phyloP scores from a whole-genome alignment of 2,113 vertebrate genomes.

The Centrocercus urophasianus region DNA sequence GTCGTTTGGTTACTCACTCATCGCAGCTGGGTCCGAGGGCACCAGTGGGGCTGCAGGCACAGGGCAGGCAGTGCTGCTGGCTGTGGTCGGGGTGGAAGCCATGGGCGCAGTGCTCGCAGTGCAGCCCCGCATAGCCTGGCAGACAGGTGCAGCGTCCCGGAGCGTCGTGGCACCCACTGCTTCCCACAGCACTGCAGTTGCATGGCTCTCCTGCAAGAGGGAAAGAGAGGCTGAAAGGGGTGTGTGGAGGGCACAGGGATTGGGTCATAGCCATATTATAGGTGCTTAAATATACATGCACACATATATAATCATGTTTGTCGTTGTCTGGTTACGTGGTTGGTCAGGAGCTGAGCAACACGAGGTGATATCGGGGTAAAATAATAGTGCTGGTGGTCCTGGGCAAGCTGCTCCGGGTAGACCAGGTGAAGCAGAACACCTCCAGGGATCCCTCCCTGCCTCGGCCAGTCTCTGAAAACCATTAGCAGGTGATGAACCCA shows the following conservation, averaged over 20 bases:
- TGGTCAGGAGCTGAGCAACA: not conserved
- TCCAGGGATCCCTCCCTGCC: not conserved
- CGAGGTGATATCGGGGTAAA: not conserved
- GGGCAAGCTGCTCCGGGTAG: not conserved
- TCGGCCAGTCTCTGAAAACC: not conserved
- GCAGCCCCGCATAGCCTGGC: constrained; percentile 55
- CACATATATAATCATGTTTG: too few relatives aligned
- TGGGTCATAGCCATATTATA: not conserved
- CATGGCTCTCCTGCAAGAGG: constrained; percentile 71
- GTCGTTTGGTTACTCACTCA: constrained; percentile 43
- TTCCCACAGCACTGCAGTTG: constrained; percentile 79
- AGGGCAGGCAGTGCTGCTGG: constrained; percentile 55
- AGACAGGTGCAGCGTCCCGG: constrained; percentile 76
- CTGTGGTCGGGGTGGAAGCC: constrained; percentile 44
- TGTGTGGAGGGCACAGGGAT: not conserved
- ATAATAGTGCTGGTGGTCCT: not conserved
- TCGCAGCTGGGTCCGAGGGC: constrained; percentile 60
- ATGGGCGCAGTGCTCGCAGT: constrained; percentile 58
- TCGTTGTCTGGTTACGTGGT: rapidly evolving
- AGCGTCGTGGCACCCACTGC: constrained; percentile 49
- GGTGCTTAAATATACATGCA: not conserved
- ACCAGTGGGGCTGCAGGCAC: constrained; percentile 60
- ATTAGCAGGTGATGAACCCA: not conserved
- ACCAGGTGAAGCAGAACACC: not conserved
- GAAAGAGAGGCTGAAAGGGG: not conserved